phyloP scores from a whole-genome alignment of 2,113 vertebrate genomes.

The Pedionomus torquatus region DNA sequence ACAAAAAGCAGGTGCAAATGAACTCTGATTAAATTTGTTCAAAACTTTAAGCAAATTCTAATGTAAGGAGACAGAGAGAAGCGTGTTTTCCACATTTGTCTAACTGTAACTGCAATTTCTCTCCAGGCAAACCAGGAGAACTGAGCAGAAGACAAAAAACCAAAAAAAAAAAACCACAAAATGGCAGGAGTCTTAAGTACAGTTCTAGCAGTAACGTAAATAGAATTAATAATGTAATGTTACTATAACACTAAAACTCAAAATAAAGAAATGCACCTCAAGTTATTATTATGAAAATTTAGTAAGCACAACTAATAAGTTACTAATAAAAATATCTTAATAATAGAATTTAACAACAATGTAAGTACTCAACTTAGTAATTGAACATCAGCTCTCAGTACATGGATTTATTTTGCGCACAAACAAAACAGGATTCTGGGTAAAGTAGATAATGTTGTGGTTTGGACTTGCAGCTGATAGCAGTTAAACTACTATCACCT shows the following conservation, averaged over 20 bases:
- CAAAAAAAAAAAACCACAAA: not conserved
- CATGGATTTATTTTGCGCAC: not conserved
- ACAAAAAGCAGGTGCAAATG: conserved; percentile 38
- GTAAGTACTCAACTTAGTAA: not conserved
- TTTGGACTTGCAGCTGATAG: not conserved
- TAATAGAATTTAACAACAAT: not conserved
- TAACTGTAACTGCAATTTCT: conserved; percentile 9
- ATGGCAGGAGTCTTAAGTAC: not conserved
- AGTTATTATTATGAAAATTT: not conserved
- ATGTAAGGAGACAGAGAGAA: not conserved
- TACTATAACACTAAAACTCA: not conserved
- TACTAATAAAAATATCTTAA: not conserved
- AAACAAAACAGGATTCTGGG: not conserved
- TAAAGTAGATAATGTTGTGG: not conserved
- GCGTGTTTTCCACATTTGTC: not conserved
- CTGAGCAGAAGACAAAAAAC: not conserved
- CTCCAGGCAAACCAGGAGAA: not conserved
- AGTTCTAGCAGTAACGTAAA: not conserved
- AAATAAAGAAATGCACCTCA: not conserved
- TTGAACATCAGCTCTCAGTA: not conserved
- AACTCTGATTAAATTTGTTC: conserved; percentile 2
- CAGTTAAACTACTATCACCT: not conserved
- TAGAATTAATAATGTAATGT: not conserved
- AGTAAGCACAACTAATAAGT: not conserved
- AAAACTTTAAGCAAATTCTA: conserved; percentile 24